A percentile compares a stretch with the other conserved stretches of the same genome.
phyloP scores from a whole-genome alignment of 2,797 vertebrate species.

The Simalia tracyae region DNA sequence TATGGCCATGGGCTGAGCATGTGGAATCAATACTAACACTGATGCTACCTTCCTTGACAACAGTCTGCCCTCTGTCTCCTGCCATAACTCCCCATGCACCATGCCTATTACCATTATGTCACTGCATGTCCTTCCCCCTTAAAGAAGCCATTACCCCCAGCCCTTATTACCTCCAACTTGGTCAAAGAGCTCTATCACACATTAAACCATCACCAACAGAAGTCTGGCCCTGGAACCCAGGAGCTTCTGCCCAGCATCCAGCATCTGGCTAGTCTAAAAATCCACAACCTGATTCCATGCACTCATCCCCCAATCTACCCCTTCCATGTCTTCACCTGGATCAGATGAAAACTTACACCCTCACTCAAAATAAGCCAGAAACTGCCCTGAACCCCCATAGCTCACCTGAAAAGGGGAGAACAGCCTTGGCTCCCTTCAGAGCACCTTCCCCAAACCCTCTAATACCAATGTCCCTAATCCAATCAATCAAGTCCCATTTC shows the following conservation, averaged over 20 bases:
- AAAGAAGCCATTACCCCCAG: too few species aligned
- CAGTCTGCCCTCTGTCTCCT: neutral
- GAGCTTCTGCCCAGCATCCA: neutral
- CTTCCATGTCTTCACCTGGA: neutral
- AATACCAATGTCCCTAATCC: neutral
- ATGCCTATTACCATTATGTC: neutral
- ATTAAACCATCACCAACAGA: neutral
- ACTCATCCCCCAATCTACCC: neutral
- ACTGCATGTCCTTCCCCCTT: too few species aligned
- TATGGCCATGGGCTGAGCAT: neutral
- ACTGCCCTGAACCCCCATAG: neutral
- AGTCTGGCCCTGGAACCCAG: neutral
- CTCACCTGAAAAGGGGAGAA: neutral
- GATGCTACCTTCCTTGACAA: neutral
- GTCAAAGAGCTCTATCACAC: neutral
- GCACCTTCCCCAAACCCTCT: neutral
- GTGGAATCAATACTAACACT: neutral
- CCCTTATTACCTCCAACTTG: neutral
- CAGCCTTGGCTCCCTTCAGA: neutral
- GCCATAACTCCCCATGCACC: neutral
- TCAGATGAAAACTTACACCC: neutral
- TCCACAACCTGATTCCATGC: neutral
- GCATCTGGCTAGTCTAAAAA: neutral
- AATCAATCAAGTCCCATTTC: neutral
- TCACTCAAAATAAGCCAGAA: neutral